phyloP scores from a whole-genome alignment of 2,888 invertebrate species.

The Exephanes ischioxanthus region DNA sequence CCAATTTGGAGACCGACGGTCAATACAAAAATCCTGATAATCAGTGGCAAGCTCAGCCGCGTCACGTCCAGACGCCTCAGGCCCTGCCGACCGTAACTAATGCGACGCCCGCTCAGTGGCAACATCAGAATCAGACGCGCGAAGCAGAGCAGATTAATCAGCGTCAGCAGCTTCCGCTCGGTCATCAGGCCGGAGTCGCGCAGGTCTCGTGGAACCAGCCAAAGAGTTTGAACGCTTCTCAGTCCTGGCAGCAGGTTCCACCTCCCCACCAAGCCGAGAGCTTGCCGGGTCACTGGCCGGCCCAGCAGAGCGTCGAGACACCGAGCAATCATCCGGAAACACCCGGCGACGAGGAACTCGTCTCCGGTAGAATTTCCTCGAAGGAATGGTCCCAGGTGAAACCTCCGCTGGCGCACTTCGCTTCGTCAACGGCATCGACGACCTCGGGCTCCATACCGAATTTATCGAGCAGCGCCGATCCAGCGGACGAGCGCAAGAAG shows the following conservation, averaged over 20 bases:
- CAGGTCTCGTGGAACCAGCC: conserved; percentile 70
- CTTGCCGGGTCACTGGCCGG: conserved; percentile 68
- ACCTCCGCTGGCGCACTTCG: conserved; percentile 71
- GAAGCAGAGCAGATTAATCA: conserved; percentile 69
- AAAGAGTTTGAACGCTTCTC: conserved; percentile 59
- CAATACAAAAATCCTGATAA: conserved; percentile 73
- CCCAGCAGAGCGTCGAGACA: conserved; percentile 67
- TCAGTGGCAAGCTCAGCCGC: conserved; percentile 68
- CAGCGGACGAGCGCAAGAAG: conserved; percentile 75
- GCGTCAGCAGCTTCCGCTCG: conserved; percentile 61
- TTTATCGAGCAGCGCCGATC: conserved; percentile 70
- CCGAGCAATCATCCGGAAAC: conserved; percentile 60
- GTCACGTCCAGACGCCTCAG: conserved; percentile 65
- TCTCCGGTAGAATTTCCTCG: conserved; percentile 60
- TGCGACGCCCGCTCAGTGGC: conserved; percentile 73
- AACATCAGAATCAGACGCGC: conserved; percentile 74
- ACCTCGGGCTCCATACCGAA: conserved; percentile 74
- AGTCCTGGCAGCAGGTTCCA: conserved; percentile 64
- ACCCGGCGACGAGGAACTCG: conserved; percentile 65
- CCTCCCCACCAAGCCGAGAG: conserved; percentile 52
- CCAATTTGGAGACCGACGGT: conserved; percentile 70
- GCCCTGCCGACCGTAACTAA: conserved; percentile 44
- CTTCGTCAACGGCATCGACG: conserved; percentile 72
- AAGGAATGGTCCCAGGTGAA: conserved; percentile 76
- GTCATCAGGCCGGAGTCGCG: conserved; percentile 57